Percentiles rank a stretch among this genome's conserved stretches.
Conservation (phyloP, 1,140 invertebrate species). For the Arion vulgaris region DNA sequence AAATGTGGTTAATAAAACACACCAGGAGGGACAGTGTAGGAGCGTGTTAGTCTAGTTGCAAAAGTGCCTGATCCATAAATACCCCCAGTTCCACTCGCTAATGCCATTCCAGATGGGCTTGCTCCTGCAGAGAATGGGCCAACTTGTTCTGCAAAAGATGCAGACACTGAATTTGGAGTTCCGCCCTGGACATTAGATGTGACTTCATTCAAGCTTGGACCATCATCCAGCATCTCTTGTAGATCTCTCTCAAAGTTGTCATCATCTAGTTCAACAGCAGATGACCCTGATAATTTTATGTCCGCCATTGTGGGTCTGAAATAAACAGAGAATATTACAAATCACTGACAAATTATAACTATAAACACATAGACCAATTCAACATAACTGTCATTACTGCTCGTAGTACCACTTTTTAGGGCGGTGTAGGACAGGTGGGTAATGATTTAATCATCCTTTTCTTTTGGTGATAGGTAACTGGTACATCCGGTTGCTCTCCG, state of each 20-base stretch:
- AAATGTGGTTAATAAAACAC: conserved; percentile 47
- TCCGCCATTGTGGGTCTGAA: conserved; percentile 22
- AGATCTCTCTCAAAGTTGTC: conserved; percentile 81
- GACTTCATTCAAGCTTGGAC: conserved; percentile 84
- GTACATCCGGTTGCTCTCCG: too few species aligned
- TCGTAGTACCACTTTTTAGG: too few species aligned
- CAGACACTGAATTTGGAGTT: conserved; percentile 71
- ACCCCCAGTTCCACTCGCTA: conserved; percentile 37
- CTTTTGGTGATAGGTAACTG: too few species aligned
- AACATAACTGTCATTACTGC: too few species aligned
- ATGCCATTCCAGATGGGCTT: conserved; percentile 26
- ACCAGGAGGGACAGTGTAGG: conserved; percentile 62
- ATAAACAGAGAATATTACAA: neutral
- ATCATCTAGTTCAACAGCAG: conserved; percentile 47
- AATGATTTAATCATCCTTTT: too few species aligned
- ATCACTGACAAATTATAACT: too few species aligned
- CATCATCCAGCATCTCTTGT: conserved; percentile 90
- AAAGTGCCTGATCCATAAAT: conserved; percentile 42
- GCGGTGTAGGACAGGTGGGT: too few species aligned
- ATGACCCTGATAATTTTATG: neutral
- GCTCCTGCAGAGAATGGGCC: conserved; percentile 46
- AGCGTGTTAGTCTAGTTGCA: conserved; percentile 57
- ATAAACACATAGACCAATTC: too few species aligned
- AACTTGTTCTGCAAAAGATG: conserved; percentile 40
- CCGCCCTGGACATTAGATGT: conserved; percentile 84